phyloP scores from a whole-genome alignment of 2,888 invertebrate genomes.

The Drosophila neonasuta region DNA sequence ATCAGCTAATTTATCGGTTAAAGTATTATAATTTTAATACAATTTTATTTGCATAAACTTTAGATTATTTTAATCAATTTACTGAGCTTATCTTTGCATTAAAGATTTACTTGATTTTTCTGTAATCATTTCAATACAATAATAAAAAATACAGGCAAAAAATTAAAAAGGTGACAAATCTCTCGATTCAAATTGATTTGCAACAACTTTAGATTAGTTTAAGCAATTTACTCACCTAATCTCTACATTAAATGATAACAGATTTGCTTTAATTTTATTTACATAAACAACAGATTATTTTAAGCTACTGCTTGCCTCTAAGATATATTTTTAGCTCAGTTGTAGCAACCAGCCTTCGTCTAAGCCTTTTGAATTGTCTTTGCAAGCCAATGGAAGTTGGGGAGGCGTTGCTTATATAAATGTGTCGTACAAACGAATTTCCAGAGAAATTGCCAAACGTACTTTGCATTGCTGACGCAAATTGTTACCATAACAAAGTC shows the following conservation, averaged over 20 bases:
- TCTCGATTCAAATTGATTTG: no score
- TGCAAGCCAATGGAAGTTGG: background rate
- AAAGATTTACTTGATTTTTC: no score
- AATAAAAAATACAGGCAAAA: no score
- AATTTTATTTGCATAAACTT: no score
- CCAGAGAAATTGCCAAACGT: conserved; percentile 5
- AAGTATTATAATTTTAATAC: no score
- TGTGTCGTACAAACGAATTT: background rate
- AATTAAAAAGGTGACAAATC: no score
- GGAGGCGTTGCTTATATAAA: conserved; percentile 57
- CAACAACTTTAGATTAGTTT: background rate
- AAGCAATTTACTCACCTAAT: background rate
- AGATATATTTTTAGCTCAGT: conserved; percentile 5
- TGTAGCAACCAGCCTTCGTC: background rate
- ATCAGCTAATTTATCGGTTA: background rate
- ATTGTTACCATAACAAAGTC: conserved; percentile 60
- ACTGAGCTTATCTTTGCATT: no score
- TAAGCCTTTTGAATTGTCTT: background rate
- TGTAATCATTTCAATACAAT: no score
- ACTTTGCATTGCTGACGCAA: conserved; percentile 62
- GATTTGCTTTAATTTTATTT: background rate
- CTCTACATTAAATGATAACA: background rate
- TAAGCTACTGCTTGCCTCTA: background rate
- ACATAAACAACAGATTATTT: conserved; percentile 9
- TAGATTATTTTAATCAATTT: no score